Percentiles rank a stretch among this genome's conserved stretches.
Evolutionary conservation across 2,888 invertebrate genomes (phyloP).

Genomic region (Drosophila buzzatii): DNA sequence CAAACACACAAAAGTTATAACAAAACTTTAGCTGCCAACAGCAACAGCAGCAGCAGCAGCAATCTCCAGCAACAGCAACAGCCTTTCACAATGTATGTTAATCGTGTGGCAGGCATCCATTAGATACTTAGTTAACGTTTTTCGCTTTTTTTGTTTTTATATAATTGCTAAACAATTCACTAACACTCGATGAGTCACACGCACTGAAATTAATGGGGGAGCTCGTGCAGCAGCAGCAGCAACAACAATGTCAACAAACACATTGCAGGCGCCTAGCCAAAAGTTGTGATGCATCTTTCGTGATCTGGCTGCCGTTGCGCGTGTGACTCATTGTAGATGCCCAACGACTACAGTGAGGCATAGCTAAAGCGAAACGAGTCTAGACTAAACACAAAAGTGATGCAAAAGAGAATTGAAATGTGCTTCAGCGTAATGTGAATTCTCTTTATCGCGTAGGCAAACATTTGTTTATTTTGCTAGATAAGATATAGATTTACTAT

Average conservation of each 20-base stretch:
- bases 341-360: constrained; percentile 38
- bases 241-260: constrained; percentile 75
- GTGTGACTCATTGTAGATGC: constrained; percentile 55
- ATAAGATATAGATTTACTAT: constrained; percentile 2
- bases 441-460: neutral
- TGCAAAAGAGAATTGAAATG: neutral
- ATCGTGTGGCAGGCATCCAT: constrained; percentile 30
- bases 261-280: constrained; percentile 77
- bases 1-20: constrained; percentile 32
- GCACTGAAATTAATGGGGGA: constrained; percentile 13
- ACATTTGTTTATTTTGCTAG: constrained; percentile 1
- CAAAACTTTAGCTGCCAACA: constrained; percentile 20
- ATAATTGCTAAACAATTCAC: constrained; percentile 47
- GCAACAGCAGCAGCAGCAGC: constrained; percentile 1
- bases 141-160: constrained; percentile 28
- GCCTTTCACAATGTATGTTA: constrained; percentile 59
- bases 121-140: constrained; percentile 40
- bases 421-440: neutral
- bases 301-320: constrained; percentile 55
- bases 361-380: constrained; percentile 1
- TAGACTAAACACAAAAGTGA: neutral
- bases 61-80: constrained; percentile 26
- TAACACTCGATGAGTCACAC: constrained; percentile 55
- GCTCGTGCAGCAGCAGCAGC: constrained; percentile 31
- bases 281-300: constrained; percentile 75